phyloP scores from a whole-genome alignment of 2,113 vertebrate species.

The Dolichotis patagonum region DNA sequence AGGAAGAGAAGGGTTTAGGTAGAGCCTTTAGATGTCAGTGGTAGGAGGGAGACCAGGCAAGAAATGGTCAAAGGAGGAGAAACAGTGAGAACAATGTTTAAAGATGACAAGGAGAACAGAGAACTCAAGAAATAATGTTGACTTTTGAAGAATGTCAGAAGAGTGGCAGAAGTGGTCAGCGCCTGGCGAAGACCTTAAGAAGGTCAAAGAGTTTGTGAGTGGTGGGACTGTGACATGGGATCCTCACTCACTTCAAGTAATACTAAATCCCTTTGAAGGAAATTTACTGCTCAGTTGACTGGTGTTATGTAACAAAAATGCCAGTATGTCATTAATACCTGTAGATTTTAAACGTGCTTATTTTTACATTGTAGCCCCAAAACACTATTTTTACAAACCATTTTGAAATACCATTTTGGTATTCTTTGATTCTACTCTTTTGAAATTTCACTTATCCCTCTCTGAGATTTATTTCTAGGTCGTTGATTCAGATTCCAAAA shows the following conservation, averaged over 20 bases:
- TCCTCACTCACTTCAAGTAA: not conserved
- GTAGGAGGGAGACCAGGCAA: not conserved
- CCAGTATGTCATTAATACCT: slow-evolving; percentile 69
- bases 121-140: too few species aligned
- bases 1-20: not conserved
- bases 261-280: not conserved
- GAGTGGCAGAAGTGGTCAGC: not conserved
- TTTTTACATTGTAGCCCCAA: slow-evolving; percentile 56
- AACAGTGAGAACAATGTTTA: not conserved
- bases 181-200: not conserved
- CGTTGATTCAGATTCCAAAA: slow-evolving; percentile 77
- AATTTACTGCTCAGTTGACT: not conserved
- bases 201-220: not conserved
- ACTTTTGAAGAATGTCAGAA: slow-evolving; percentile 17
- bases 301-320: slow-evolving; percentile 23
- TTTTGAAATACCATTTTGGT: slow-evolving; percentile 70
- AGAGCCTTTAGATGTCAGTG: not conserved
- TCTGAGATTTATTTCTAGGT: slow-evolving; percentile 76
- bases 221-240: not conserved
- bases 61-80: not conserved
- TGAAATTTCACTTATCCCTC: slow-evolving; percentile 67
- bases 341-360: slow-evolving; percentile 58
- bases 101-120: not conserved
- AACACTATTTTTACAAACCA: slow-evolving; percentile 77
- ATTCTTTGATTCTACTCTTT: slow-evolving; percentile 69